Conservation (phyloP, 2,888 invertebrate genomes). For the Latrodectus elegans region DNA sequence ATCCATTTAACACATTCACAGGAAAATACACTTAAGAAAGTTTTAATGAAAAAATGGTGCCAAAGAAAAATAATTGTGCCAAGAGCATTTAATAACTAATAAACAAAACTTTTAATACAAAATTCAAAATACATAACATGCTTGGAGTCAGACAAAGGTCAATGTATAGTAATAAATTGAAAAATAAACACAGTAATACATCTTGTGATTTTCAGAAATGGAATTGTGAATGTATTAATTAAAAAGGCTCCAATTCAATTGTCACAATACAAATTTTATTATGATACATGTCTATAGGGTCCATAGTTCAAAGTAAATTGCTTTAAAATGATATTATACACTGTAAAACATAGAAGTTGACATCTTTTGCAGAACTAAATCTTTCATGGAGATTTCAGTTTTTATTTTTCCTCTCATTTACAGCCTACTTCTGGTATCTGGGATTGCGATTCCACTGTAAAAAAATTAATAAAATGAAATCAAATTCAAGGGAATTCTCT, state of each 20-base stretch:
- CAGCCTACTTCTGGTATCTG: slow-evolving; percentile 1
- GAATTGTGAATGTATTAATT: neutral
- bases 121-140: no score
- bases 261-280: neutral
- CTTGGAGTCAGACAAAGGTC: no score
- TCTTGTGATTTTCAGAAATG: no score
- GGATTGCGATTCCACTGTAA: slow-evolving; percentile 5
- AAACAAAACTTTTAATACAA: no score
- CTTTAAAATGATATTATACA: slow-evolving; percentile 5
- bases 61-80: no score
- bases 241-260: neutral
- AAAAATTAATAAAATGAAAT: slow-evolving; percentile 3
- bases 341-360: neutral
- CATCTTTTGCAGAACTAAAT: neutral
- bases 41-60: no score
- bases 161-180: no score
- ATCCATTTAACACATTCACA: no score
- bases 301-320: neutral
- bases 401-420: neutral
- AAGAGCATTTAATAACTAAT: no score
- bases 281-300: neutral
- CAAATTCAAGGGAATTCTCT: neutral
- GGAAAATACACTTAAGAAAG: no score
- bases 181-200: no score
- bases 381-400: neutral